A percentile compares a stretch with the other conserved stretches of the same genome.
These are phyloP conservation scores for Zaprionus taronus DNA, from an alignment of 1,140 invertebrate genomes.

Conservation along the genomic window DNA sequence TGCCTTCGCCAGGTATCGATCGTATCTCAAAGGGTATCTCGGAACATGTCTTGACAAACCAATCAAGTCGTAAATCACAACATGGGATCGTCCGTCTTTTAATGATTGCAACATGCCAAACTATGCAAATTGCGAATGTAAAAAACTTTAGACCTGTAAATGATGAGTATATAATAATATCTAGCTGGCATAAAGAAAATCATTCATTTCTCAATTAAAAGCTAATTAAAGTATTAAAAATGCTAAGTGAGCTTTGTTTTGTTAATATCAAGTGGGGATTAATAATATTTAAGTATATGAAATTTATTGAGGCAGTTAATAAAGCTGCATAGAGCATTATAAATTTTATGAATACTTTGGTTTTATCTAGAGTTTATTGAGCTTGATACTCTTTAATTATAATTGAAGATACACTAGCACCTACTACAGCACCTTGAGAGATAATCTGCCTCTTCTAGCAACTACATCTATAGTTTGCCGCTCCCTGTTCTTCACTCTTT, in stretches of 20 bases:
- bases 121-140: conserved; percentile 9
- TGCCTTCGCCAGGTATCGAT: conserved; percentile 13
- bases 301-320: neutral
- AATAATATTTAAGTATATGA: neutral
- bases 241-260: neutral
- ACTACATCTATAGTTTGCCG: neutral
- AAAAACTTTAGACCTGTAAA: neutral
- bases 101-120: neutral
- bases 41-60: neutral
- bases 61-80: conserved; percentile 10
- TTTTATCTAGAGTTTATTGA: too few relatives aligned
- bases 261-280: neutral
- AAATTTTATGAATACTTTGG: too few relatives aligned
- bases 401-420: too few relatives aligned
- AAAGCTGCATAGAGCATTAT: too few relatives aligned
- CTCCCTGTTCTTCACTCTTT: neutral
- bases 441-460: neutral
- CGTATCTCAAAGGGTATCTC: conserved; percentile 21
- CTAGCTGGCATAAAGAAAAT: neutral
- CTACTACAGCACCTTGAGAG: neutral
- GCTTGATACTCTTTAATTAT: too few relatives aligned
- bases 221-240: neutral
- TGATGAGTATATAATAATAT: neutral
- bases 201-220: conserved; percentile 1
- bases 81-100: conserved; percentile 1